Evolutionary conservation across 2,113 vertebrate species (phyloP).

Genomic region (Manacus vitellinus): DNA sequence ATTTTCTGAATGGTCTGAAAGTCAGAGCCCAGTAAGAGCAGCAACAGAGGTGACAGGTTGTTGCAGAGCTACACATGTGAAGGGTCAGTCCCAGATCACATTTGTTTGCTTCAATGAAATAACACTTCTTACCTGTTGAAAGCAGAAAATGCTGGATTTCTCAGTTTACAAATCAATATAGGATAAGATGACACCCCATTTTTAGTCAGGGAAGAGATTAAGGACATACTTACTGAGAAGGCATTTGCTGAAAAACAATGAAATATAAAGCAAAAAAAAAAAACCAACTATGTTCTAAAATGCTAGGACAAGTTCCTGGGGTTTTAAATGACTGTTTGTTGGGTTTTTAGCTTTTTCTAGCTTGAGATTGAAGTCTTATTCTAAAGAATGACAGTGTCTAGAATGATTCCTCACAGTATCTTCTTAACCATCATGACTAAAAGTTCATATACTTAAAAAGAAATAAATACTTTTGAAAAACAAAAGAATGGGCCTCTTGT

Average conservation of each 20-base stretch:
- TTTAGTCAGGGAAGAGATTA: neutral
- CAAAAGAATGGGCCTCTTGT: neutral
- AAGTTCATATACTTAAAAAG: neutral
- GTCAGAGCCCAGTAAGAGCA: neutral
- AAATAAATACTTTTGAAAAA: neutral
- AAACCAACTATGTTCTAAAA: neutral
- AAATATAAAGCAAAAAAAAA: neutral
- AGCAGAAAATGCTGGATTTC: neutral
- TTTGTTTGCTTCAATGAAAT: neutral
- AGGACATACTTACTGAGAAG: neutral
- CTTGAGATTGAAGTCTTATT: neutral
- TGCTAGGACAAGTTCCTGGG: neutral
- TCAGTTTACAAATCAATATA: neutral
- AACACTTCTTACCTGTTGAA: neutral
- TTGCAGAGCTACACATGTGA: fast-evolving
- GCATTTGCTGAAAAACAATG: neutral
- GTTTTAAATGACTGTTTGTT: too few species aligned
- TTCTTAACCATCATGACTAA: neutral
- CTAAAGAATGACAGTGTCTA: neutral
- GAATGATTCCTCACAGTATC: neutral
- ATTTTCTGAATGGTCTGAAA: neutral
- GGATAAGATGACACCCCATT: neutral
- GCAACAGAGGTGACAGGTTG: neutral
- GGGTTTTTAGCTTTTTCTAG: neutral
- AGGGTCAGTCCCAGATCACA: neutral